Evolutionary conservation across 2,888 invertebrate genomes (phyloP).

Genomic region (Ceramica pisi): DNA sequence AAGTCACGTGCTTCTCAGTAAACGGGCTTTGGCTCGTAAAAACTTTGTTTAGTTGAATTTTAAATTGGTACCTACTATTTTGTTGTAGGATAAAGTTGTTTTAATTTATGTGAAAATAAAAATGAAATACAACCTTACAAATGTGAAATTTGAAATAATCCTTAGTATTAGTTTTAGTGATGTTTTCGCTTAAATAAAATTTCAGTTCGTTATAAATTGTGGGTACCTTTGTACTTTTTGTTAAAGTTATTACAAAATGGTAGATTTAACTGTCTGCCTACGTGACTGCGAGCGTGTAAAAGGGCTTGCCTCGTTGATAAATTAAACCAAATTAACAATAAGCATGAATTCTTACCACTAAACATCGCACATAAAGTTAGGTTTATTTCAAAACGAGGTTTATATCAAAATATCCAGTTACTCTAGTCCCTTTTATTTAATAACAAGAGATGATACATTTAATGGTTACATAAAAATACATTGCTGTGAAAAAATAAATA

Average conservation of each 20-base stretch:
- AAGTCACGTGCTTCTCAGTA: constrained; percentile 43
- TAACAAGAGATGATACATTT: not conserved
- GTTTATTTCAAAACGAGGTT: constrained; percentile 32
- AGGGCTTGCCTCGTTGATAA: constrained; percentile 10
- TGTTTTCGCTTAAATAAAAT: constrained; percentile 13
- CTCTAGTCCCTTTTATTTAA: constrained; percentile 6
- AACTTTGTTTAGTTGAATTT: constrained; percentile 56
- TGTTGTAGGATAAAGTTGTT: constrained; percentile 24
- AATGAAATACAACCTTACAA: constrained; percentile 29
- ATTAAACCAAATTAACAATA: constrained; percentile 38
- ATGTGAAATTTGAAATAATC: constrained; percentile 32
- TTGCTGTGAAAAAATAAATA: constrained; percentile 10
- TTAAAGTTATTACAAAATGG: constrained; percentile 4
- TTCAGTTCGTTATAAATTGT: not conserved
- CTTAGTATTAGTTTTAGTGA: constrained; percentile 11
- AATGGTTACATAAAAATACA: constrained; percentile 5
- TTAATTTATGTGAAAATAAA: constrained; percentile 39
- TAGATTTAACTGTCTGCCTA: constrained; percentile 19
- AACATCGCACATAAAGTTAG: constrained; percentile 17
- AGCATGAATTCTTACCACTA: constrained; percentile 20
- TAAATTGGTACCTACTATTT: constrained; percentile 47
- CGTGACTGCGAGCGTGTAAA: constrained; percentile 23
- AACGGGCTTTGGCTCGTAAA: constrained; percentile 34
- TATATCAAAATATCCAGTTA: constrained; percentile 41
- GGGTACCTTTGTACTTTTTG: not conserved